These are phyloP conservation scores for Microcebus murinus DNA, from an alignment of 2,113 vertebrate species.

Conservation along the genomic window DNA sequence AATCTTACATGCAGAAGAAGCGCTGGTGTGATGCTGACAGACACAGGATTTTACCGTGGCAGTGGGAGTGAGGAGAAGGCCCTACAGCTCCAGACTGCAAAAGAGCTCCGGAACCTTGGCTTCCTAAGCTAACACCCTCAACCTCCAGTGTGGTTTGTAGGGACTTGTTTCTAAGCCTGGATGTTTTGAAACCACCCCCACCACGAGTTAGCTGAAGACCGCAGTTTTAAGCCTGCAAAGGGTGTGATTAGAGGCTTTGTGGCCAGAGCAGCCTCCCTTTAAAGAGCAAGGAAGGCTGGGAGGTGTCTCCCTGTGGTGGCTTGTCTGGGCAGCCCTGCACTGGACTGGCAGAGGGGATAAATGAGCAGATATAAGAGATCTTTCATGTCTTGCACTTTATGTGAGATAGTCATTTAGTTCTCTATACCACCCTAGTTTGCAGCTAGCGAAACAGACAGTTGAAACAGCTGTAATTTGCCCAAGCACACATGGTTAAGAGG, in stretches of 20 bases:
- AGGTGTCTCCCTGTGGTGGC: neutral
- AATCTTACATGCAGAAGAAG: neutral
- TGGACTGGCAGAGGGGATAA: neutral
- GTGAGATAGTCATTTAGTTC: neutral
- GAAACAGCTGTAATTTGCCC: conserved; percentile 17
- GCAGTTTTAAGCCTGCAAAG: neutral
- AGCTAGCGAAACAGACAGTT: neutral
- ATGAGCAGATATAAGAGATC: neutral
- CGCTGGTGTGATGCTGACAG: neutral
- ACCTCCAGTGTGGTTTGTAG: neutral
- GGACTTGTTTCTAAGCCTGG: neutral
- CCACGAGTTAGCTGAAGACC: conserved; percentile 14
- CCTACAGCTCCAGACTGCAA: neutral
- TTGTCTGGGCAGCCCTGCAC: neutral
- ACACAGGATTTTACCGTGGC: neutral
- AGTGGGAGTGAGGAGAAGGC: neutral
- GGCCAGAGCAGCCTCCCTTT: neutral
- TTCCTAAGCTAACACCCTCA: neutral
- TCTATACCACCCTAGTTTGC: neutral
- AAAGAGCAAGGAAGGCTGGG: neutral
- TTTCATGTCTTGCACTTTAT: neutral
- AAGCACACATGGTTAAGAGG: neutral
- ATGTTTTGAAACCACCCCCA: neutral
- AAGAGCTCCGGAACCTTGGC: neutral
- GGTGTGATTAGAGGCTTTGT: neutral